A percentile compares a stretch with the other conserved stretches of the same genome.
Conservation (phyloP, 2,113 vertebrate genomes). For the Madoqua kirkii region DNA sequence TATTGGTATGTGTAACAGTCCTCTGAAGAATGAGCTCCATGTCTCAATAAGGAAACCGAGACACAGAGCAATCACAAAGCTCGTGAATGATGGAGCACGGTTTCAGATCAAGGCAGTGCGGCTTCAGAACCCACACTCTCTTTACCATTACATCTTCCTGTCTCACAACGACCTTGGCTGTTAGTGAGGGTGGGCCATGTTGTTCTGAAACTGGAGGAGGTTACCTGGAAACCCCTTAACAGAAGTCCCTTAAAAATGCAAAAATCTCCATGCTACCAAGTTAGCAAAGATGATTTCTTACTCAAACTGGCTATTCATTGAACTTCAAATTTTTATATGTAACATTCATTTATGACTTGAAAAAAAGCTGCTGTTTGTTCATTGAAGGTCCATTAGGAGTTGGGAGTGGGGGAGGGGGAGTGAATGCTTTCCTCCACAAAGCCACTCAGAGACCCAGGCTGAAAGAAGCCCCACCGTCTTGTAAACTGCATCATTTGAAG, state of each 20-base stretch:
- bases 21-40: neutral
- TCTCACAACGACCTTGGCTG: neutral
- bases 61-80: neutral
- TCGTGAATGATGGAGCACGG: neutral
- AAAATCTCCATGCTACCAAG: neutral
- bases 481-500: neutral
- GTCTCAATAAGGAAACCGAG: neutral
- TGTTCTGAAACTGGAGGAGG: neutral
- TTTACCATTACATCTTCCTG: neutral
- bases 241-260: neutral
- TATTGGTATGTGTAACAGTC: neutral
- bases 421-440: neutral
- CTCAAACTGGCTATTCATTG: neutral
- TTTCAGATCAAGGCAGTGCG: neutral
- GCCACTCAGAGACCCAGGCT: neutral
- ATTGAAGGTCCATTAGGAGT: neutral
- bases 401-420: too few species aligned
- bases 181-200: neutral
- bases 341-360: neutral
- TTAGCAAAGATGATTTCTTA: neutral
- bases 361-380: neutral
- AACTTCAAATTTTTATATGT: neutral
- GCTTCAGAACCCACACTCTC: neutral
- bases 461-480: neutral
- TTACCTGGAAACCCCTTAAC: neutral